Evolutionary conservation across 1,140 invertebrate species (phyloP), one percentile per base, ranked within the genome.

Genomic region (Trichonephila clavata): DNA sequence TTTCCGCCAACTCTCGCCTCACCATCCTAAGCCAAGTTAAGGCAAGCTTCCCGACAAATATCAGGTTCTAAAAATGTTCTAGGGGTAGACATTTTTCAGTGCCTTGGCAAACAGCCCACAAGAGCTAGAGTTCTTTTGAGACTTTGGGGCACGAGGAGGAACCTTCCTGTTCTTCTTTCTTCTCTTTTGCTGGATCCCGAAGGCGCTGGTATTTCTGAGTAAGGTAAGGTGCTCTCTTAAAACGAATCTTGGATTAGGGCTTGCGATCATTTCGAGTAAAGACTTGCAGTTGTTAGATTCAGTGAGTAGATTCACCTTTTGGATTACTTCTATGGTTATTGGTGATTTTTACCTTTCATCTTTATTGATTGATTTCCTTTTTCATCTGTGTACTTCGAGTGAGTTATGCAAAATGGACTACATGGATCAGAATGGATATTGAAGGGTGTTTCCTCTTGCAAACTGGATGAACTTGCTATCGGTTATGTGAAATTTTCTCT

Each of bases 21-120:
- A 61, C 6, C 61, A 57, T 68, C 32, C 90, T 92, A 63, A 84
- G 81, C 92, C 92, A 93, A 93, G 92, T 93, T 93, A 93, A 93
- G 92, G 92, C 92, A 93, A 24, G 27, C 63, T 61, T 65, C 50
- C 84, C n/a, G 20, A 24, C 84, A 7, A 93, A 93, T 93, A 93
- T 93, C 92, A 68, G 68, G 92, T 93, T 93, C 92, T 93, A 93
- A 93, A 93, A 93, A 93, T 93, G 92, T 93, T 87, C 92, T 10
- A 65, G 84, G n/a, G 86, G 65, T 93, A 86, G 92, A 86, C 86
- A 87, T 93, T 93, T 87, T 93, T 81, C 92, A 4, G 24, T 43
- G 21, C 57, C 50, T 81, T 92, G 91, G 92, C 92, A 93, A 80
- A 0, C 68, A 21, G 83, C 92, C 92, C 92, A 93, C 84, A 80